Evolutionary conservation across 2,113 vertebrate genomes (phyloP).

Genomic region (Nipponia nippon): DNA sequence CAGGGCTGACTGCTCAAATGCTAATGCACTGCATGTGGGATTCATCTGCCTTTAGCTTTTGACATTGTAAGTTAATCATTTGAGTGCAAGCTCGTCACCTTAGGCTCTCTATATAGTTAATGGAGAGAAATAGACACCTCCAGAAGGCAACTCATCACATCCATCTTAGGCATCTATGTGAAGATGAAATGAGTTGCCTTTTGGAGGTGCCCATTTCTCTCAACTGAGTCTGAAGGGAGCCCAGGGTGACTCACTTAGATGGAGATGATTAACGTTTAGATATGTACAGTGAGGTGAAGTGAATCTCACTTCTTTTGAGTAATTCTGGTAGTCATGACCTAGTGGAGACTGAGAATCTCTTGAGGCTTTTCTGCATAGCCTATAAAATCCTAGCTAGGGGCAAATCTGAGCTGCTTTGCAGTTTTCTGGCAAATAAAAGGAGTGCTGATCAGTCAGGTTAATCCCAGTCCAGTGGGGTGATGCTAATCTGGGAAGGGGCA

Average conservation of each 20-base stretch:
- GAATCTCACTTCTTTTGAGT: slow-evolving; percentile 5
- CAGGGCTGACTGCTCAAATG: slow-evolving; percentile 12
- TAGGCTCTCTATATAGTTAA: slow-evolving; percentile 19
- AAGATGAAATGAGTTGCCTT: not conserved
- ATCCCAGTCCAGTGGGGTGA: not conserved
- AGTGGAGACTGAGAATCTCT: not conserved
- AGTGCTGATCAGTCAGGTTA: not conserved
- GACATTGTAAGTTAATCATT: slow-evolving; percentile 44
- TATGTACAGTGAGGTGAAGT: not conserved
- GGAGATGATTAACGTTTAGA: not conserved
- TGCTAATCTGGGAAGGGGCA: not conserved
- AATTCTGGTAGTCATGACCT: slow-evolving; percentile 5
- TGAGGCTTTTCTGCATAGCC: not conserved
- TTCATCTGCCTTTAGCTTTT: slow-evolving; percentile 47
- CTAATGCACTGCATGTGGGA: not conserved
- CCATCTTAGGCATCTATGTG: not conserved
- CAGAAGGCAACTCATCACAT: slow-evolving; percentile 28
- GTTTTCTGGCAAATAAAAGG: not conserved
- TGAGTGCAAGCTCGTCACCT: slow-evolving; percentile 30
- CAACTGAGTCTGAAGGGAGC: not conserved
- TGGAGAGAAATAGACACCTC: slow-evolving; percentile 39
- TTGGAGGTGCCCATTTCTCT: slow-evolving; percentile 31
- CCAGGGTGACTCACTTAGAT: not conserved
- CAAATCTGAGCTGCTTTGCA: not conserved
- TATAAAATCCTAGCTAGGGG: slow-evolving; percentile 8